Evolutionary conservation across 2,888 invertebrate species (phyloP), one percentile per base, ranked within the genome.

Genomic region (Limenitis camilla): DNA sequence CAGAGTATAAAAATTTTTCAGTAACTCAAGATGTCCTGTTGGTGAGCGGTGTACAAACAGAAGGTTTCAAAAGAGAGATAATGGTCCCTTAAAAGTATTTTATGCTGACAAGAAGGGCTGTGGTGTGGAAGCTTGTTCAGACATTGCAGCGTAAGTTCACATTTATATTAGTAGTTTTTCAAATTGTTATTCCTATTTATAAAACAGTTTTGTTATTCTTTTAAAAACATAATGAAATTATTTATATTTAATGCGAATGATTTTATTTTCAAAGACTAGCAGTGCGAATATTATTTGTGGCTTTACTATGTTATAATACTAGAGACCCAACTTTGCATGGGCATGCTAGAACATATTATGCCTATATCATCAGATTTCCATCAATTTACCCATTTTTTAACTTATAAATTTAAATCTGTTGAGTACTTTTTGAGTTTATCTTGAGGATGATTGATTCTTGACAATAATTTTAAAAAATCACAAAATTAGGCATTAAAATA

Each of bases 61-160:
- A 82, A 91, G 95, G 59, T 99, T 99, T 80, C 97, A 98, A 76
- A 94, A 93, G 77, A 91, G 90, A 60, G 91, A 95, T 61, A 96
- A 96, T 87, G 93, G 95, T 0, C 90, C 92, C 27, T 92, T 97
- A 43, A 94, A 94, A 70, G 94, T 95, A n/a, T 94, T 95, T 73
- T 91, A 92, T 74, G 97, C 99, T 4, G 95, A 95, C 47, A 95
- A 94, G 70, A 99, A 99, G 77, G 99, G 99, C 0, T 95, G 96
- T 78, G 99, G 99, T 10, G 90, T 99, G 31, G 90, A 94, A 69
- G 94, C 96, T 4, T 83, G 89, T 30, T 89, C 89, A 56, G 92
- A 94, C 73, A 90, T 96, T 56, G 81, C 91, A 51, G 81, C 88
- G 96, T 96, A 74, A 79, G 83, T 79, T 52, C 1, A 11, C n/a